A percentile compares a stretch with the other conserved stretches of the same genome.
These are phyloP conservation scores for Tiliacea aurago DNA, from an alignment of 2,888 invertebrate species.

Conservation along the genomic window DNA sequence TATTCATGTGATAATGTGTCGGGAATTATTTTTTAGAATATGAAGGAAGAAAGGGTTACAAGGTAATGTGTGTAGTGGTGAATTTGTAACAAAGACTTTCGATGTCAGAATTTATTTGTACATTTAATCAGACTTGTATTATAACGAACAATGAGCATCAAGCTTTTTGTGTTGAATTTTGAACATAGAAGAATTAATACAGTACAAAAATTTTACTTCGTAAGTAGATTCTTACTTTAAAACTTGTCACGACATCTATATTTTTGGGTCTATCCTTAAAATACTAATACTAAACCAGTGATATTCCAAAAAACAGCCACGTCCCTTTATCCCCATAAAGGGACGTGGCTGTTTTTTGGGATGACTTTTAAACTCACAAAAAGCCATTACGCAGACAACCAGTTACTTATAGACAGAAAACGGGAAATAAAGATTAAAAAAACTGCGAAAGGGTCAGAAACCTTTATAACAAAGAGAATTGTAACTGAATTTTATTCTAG, in stretches of 20 bases:
- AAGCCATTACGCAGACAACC: conserved; percentile 21
- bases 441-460: conserved; percentile 14
- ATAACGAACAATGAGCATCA: background rate
- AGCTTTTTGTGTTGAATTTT: background rate
- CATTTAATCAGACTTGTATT: background rate
- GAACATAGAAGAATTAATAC: background rate
- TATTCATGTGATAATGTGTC: conserved; percentile 64
- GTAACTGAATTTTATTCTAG: conserved; percentile 15
- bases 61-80: background rate
- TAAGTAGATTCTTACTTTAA: background rate
- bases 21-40: conserved; percentile 56
- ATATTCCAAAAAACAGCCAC: background rate
- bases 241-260: background rate
- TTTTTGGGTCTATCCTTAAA: conserved; percentile 3
- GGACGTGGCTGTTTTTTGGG: no score
- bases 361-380: conserved; percentile 37
- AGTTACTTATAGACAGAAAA: conserved; percentile 23
- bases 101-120: background rate
- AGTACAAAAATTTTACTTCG: no score
- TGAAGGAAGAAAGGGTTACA: conserved; percentile 3
- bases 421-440: conserved; percentile 24
- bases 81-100: background rate
- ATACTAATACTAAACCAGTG: background rate
- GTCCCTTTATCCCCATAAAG: conserved; percentile 8
- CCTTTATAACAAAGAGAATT: conserved; percentile 25